These are phyloP conservation scores for Apis florea DNA, from an alignment of 1,140 invertebrate genomes.

Conservation along the genomic window DNA sequence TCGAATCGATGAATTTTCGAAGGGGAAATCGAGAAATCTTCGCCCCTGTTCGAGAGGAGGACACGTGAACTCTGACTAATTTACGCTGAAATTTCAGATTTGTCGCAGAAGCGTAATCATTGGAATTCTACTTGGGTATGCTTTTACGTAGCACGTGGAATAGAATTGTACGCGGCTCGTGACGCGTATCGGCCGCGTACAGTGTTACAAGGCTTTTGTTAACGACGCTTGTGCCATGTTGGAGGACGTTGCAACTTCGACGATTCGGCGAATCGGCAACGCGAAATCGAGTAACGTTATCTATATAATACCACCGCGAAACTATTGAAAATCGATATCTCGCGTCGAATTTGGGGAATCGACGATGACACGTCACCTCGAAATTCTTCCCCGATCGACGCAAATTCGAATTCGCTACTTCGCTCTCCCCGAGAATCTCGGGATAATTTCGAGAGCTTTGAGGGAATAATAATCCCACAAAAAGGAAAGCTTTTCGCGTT, in stretches of 20 bases:
- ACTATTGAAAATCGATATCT: constrained; percentile 37
- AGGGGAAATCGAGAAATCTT: too few species aligned
- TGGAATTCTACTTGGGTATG: not conserved
- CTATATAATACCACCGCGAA: not conserved
- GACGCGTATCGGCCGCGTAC: not conserved
- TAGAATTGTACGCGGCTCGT: not conserved
- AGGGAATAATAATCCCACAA: too few species aligned
- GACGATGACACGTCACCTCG: not conserved
- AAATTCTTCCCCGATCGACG: not conserved
- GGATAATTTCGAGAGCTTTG: too few species aligned
- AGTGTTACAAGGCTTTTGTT: constrained; percentile 21
- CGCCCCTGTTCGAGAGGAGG: not conserved
- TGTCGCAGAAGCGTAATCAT: too few species aligned
- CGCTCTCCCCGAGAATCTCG: too few species aligned
- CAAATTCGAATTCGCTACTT: too few species aligned
- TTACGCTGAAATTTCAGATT: not conserved
- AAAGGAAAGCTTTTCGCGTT: too few species aligned
- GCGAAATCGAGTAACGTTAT: not conserved
- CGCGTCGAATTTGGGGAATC: not conserved
- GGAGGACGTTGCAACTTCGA: not conserved
- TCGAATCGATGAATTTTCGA: not conserved
- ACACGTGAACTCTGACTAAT: constrained; percentile 1
- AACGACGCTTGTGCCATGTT: not conserved
- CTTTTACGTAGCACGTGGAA: constrained; percentile 8
- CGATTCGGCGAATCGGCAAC: too few species aligned